Conservation (phyloP, 2,797 vertebrate species). For the Hemibagrus guttatus region DNA sequence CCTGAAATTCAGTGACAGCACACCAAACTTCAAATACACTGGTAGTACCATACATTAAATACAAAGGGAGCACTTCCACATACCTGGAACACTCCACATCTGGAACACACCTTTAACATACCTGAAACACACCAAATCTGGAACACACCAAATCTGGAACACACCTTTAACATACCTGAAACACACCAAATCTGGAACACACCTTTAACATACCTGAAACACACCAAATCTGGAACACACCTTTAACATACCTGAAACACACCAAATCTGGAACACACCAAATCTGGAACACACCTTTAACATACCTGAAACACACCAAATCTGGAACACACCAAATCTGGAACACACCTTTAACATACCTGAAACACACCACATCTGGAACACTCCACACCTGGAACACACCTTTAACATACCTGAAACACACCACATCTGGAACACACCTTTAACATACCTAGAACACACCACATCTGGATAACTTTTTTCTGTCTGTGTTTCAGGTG, state of each 20-base stretch:
- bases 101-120: not conserved
- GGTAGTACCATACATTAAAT: no score
- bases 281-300: not conserved
- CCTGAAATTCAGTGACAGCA: no score
- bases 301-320: not conserved
- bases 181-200: not conserved
- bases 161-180: not conserved
- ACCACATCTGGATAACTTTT: not conserved
- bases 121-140: not conserved
- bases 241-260: not conserved
- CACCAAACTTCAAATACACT: no score
- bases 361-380: not conserved
- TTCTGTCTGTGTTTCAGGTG: slow-evolving; percentile 71
- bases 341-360: not conserved
- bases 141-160: not conserved
- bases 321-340: not conserved
- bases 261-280: not conserved
- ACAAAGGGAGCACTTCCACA: no score
- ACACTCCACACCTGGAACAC: not conserved
- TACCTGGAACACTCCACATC: not conserved
- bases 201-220: not conserved
- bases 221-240: not conserved
- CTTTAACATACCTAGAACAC: not conserved
- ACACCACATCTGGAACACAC: not conserved
- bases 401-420: not conserved